These are phyloP conservation scores for Nyctereutes procyonoides DNA, from an alignment of 2,113 vertebrate species.

Conservation along the genomic window DNA sequence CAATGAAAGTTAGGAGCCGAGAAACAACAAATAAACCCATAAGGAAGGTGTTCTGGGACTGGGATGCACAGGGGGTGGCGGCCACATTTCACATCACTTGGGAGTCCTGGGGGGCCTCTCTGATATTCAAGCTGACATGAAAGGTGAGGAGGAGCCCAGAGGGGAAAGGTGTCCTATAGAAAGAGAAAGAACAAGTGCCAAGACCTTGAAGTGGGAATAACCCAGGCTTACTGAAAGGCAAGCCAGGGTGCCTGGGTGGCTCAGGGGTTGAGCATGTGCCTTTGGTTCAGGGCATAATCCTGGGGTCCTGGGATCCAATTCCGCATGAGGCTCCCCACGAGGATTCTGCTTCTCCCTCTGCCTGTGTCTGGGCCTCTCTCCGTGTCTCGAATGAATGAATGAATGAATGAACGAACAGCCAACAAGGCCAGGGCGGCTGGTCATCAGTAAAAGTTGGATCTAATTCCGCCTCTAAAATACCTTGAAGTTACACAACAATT, in stretches of 20 bases:
- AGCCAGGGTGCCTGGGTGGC: not conserved
- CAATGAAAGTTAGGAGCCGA: not conserved
- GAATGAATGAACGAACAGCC: no score
- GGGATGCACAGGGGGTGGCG: accelerated
- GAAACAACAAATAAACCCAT: not conserved
- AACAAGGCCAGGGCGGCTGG: not conserved
- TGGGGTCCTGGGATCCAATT: no score
- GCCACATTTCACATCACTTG: not conserved
- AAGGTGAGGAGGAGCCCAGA: not conserved
- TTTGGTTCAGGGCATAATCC: no score
- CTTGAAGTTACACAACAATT: not conserved
- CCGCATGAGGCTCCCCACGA: no score
- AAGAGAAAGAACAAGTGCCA: not conserved
- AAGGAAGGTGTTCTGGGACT: not conserved
- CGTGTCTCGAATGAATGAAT: no score
- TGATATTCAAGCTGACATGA: not conserved
- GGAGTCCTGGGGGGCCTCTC: not conserved
- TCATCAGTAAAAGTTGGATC: not conserved
- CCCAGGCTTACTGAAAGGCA: not conserved
- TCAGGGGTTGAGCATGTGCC: no score
- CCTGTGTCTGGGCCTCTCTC: no score
- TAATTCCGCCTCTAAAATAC: not conserved
- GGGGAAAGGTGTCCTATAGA: not conserved
- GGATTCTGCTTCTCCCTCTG: no score
- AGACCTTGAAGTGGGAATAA: not conserved